A percentile compares a stretch with the other conserved stretches of the same genome.
These are phyloP conservation scores for Ophion ventricosus DNA, from an alignment of 2,888 invertebrate species.

Conservation along the genomic window DNA sequence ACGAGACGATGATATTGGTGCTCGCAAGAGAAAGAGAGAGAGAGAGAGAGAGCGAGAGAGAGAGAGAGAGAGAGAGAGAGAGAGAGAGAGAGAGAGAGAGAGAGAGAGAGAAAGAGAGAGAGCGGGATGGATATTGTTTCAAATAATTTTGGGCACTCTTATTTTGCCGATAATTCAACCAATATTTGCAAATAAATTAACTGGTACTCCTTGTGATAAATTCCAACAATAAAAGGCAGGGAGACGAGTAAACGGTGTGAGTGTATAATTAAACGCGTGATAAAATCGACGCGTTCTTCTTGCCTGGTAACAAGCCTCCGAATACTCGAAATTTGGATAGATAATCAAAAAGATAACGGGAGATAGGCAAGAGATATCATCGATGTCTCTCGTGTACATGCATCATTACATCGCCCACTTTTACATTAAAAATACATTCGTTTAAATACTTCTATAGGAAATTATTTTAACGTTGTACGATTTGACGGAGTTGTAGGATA, in stretches of 20 bases:
- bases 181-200: background rate
- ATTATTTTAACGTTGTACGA: background rate
- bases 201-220: background rate
- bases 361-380: constrained; percentile 31
- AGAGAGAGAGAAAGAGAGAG: no score
- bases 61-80: no score
- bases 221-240: background rate
- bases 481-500: background rate
- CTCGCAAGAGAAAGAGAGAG: background rate
- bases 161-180: background rate
- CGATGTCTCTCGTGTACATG: background rate
- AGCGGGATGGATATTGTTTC: background rate
- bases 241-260: background rate
- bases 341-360: constrained; percentile 31
- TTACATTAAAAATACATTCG: background rate
- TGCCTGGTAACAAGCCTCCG: constrained; percentile 36
- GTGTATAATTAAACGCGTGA: background rate
- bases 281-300: constrained; percentile 1
- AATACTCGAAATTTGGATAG: constrained; percentile 34
- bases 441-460: background rate
- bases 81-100: no score
- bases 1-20: background rate
- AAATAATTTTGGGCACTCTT: no score
- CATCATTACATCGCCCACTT: constrained; percentile 3
- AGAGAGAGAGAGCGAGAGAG: no score